Evolutionary conservation across 2,888 invertebrate genomes (phyloP).

Genomic region (Drosophila pegasa): DNA sequence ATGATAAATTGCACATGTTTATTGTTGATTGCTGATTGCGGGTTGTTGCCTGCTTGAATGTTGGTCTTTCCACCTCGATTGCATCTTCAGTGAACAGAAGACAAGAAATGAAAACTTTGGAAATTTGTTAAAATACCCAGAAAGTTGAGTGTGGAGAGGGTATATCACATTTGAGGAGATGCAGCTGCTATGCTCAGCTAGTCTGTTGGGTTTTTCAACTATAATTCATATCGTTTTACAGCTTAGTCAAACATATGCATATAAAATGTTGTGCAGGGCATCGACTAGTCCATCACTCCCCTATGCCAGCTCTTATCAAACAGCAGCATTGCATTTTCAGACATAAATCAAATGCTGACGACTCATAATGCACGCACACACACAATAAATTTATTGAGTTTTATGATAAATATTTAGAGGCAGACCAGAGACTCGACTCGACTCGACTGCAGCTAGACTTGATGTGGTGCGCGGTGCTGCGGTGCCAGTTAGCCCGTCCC

Average conservation of each 20-base stretch:
- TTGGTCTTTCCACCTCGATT: conserved; percentile 57
- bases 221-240: neutral
- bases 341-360: conserved; percentile 69
- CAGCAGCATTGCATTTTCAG: conserved; percentile 54
- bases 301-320: conserved; percentile 4
- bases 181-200: too few species aligned
- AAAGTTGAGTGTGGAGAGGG: neutral
- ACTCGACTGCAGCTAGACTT: neutral
- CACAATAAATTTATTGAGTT: conserved; percentile 66
- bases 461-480: neutral
- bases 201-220: too few species aligned
- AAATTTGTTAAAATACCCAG: conserved; percentile 7
- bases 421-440: conserved; percentile 2
- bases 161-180: neutral
- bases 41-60: conserved; percentile 27
- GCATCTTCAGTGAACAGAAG: conserved; percentile 49
- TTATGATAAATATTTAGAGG: conserved; percentile 42
- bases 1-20: conserved; percentile 72
- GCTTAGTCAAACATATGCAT: neutral
- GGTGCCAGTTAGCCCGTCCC: neutral
- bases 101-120: conserved; percentile 6
- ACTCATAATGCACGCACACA: conserved; percentile 61
- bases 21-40: conserved; percentile 37
- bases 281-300: neutral
- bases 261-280: neutral